Base-by-base conservation (phyloP, 2,888 invertebrate species). In the Gisinianus flammeolus region DNA sequence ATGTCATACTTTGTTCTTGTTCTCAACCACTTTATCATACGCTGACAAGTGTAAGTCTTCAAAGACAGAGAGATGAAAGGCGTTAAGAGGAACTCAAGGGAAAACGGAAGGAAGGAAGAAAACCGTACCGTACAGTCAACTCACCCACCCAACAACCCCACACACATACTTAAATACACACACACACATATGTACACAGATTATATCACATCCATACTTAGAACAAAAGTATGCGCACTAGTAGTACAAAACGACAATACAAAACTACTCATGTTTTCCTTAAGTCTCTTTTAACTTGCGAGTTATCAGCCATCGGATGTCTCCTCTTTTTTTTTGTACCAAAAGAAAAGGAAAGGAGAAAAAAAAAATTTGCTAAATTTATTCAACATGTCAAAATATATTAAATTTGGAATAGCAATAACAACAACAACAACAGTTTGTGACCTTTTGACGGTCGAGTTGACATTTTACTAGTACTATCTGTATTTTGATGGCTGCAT, bases 1-100 rank as follows among this genome's bases (percentile, higher is more conserved):
- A 71, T 71, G 73, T 73, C 73, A 73, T 73, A 73, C 58, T 73
- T 73, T 73, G 73, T 73, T 73, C 73, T 73, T 44, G 26, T 64
- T 62, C 58, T 22, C 62, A 62, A 73, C 73, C 73, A 73, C 73
- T 73, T 73, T 62, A 73, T 73, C 73, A 35, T 58, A 56, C 62
- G 73, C 19, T 73, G 73, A 73, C 73, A 73, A 73, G 73, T 73
- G 30, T 73, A 73, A 73, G 73, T 62, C 73, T 73, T 68, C 68
- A 68, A 33, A 62, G 62, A 35, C 26, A 26, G 26, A 35, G 58
- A 73, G 62, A 62, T 62, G 73, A 73, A 62, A 73, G 62, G 71
- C 62, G 35, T 35, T 56, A 58, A 62, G 73, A 73, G 73, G 62
- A 62, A 73, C 58, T 73, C 73, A 62, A 62, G 73, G 33, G 35